Evolutionary conservation across 92 coral and sea anemone genomes (phyloP).

Genomic region (Bergia puertoricense): DNA sequence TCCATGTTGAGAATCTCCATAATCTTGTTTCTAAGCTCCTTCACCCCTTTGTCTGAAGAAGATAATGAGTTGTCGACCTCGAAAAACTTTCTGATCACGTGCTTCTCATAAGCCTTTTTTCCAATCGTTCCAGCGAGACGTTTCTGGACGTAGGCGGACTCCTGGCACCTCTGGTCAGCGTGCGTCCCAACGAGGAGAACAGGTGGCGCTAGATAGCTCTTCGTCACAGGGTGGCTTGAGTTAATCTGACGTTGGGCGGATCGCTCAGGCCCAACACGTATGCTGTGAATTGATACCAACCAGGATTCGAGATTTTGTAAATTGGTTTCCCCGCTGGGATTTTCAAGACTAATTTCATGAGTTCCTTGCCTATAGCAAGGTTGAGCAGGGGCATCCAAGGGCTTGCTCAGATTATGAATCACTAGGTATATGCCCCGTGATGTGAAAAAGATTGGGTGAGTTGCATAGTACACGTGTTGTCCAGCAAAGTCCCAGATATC

Average conservation of each 20-base stretch:
- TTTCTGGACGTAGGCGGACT: constrained; percentile 14
- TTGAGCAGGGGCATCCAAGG: constrained; percentile 40
- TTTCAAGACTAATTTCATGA: constrained; percentile 9
- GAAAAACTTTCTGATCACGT: constrained; percentile 45
- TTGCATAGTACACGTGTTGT: constrained; percentile 53
- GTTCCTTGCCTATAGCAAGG: constrained; percentile 42
- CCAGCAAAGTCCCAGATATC: constrained; percentile 68
- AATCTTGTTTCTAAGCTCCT: constrained; percentile 27
- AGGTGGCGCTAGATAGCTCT: constrained; percentile 52
- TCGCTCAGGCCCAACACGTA: constrained; percentile 9
- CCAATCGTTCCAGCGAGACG: constrained; percentile 25
- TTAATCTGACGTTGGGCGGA: not conserved
- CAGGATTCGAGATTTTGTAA: constrained; percentile 51
- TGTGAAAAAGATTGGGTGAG: constrained; percentile 55
- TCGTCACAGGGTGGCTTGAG: constrained; percentile 1
- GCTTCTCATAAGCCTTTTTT: constrained; percentile 45
- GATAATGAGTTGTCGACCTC: constrained; percentile 53
- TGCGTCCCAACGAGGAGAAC: constrained; percentile 56
- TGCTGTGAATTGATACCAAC: constrained; percentile 58
- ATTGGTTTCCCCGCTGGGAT: constrained; percentile 47
- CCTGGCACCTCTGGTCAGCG: constrained; percentile 33
- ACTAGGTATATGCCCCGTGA: constrained; percentile 48
- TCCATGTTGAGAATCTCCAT: constrained; percentile 39
- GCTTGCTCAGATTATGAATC: constrained; percentile 47
- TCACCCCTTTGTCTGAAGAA: constrained; percentile 35